These are phyloP conservation scores for Cinara cedri DNA, from an alignment of 2,888 invertebrate genomes.

Conservation along the genomic window DNA sequence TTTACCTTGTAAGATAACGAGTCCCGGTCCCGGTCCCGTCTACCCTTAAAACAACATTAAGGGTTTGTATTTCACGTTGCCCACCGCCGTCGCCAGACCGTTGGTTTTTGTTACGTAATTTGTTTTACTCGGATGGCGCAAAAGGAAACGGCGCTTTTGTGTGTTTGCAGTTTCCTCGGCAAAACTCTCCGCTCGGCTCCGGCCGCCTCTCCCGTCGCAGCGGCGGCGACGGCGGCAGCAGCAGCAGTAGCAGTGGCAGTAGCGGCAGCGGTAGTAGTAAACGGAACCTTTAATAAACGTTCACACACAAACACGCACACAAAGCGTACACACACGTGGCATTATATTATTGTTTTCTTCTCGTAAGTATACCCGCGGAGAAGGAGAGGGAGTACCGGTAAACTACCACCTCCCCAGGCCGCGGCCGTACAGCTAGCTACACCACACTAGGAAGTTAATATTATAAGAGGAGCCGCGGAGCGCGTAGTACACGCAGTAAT, in stretches of 20 bases:
- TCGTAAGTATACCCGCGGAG: neutral
- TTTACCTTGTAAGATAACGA: slow-evolving; percentile 56
- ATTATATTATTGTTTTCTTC: slow-evolving; percentile 54
- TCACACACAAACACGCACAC: neutral
- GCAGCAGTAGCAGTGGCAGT: no score
- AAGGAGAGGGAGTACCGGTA: slow-evolving; percentile 22
- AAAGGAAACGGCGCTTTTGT: slow-evolving; percentile 56
- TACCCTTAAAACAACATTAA: slow-evolving; percentile 54
- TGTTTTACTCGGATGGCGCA: slow-evolving; percentile 57
- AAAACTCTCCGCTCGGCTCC: slow-evolving; percentile 1
- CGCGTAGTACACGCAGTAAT: slow-evolving; percentile 29
- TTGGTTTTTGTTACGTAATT: slow-evolving; percentile 57
- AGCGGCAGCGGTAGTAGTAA: no score
- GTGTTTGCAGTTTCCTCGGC: slow-evolving; percentile 46
- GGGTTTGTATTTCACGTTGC: slow-evolving; percentile 56
- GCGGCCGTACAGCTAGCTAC: neutral
- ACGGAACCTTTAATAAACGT: slow-evolving; percentile 34
- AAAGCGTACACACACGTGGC: neutral
- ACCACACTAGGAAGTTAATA: slow-evolving; percentile 11
- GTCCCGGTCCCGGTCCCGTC: slow-evolving; percentile 17
- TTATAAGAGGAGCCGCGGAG: slow-evolving; percentile 4
- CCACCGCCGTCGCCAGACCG: slow-evolving; percentile 30
- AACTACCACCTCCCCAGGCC: slow-evolving; percentile 1
- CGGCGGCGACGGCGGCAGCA: no score
- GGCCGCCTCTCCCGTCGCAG: neutral